Percentiles rank a stretch among this genome's conserved stretches.
phyloP scores from a whole-genome alignment of 2,113 vertebrate species.

The Panurus biarmicus region DNA sequence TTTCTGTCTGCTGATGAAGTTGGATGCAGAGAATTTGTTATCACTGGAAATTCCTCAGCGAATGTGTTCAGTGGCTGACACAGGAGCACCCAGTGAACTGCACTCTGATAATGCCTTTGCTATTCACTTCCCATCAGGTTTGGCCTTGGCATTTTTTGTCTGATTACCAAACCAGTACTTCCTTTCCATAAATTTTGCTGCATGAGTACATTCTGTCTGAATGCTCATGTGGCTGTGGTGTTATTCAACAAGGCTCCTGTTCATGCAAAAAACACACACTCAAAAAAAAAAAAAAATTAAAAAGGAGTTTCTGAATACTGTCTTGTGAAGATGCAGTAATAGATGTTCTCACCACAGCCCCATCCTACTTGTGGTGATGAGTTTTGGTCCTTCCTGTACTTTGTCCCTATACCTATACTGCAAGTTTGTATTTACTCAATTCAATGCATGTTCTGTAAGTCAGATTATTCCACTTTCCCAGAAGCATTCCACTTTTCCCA shows the following conservation, averaged over 20 bases:
- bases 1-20: not conserved
- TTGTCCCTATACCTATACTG: not conserved
- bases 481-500: not conserved
- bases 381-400: not conserved
- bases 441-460: not conserved
- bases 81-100: not conserved
- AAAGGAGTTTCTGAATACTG: not conserved
- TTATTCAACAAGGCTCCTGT: not conserved
- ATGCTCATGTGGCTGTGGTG: not conserved
- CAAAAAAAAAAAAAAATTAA: not conserved
- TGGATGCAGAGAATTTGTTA: not conserved
- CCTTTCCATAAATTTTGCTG: not conserved
- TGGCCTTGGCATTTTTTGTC: not conserved
- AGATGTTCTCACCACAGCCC: not conserved
- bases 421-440: not conserved
- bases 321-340: not conserved
- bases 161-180: not conserved
- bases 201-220: not conserved
- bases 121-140: not conserved
- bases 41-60: not conserved
- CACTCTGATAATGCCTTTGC: not conserved
- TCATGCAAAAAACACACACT: not conserved
- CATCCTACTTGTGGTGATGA: not conserved
- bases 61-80: not conserved
- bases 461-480: not conserved